phyloP scores from a whole-genome alignment of 2,888 invertebrate genomes.

The Stenolophus ochropezus region DNA sequence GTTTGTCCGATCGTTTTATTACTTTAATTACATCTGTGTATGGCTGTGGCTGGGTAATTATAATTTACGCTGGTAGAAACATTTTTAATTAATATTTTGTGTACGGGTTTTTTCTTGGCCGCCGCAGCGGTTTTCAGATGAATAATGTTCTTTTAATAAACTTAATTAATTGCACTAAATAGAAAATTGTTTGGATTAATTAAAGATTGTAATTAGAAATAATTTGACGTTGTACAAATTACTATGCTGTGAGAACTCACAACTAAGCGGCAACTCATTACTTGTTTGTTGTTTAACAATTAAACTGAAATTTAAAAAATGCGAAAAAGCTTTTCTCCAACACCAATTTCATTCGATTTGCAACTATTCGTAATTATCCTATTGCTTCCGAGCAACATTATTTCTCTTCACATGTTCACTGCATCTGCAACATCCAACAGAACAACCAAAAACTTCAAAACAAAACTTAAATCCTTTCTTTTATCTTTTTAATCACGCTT shows the following conservation, averaged over 20 bases:
- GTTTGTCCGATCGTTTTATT: constrained; percentile 49
- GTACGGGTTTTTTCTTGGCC: constrained; percentile 38
- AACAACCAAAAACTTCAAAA: not conserved
- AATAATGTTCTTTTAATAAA: constrained; percentile 55
- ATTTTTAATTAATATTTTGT: constrained; percentile 54
- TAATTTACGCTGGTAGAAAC: constrained; percentile 49
- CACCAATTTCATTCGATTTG: not conserved
- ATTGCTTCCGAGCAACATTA: not conserved
- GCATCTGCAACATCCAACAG: not conserved
- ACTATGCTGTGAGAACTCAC: constrained; percentile 40
- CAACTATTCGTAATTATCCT: constrained; percentile 3
- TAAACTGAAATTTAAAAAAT: constrained; percentile 31
- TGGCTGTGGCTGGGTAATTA: constrained; percentile 28
- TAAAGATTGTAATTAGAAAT: constrained; percentile 52
- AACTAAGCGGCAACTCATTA: constrained; percentile 36
- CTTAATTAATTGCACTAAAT: constrained; percentile 54
- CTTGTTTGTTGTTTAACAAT: constrained; percentile 43
- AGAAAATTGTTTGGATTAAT: constrained; percentile 53
- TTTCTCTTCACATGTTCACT: not conserved
- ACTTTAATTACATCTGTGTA: constrained; percentile 50
- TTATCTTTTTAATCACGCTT: too few relatives aligned
- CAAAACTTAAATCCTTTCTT: too few relatives aligned
- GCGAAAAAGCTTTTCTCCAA: constrained; percentile 17
- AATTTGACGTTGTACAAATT: constrained; percentile 47
- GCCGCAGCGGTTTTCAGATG: constrained; percentile 42